Evolutionary conservation across 1,140 invertebrate genomes (phyloP).

Genomic region (Ceratina australensis): DNA sequence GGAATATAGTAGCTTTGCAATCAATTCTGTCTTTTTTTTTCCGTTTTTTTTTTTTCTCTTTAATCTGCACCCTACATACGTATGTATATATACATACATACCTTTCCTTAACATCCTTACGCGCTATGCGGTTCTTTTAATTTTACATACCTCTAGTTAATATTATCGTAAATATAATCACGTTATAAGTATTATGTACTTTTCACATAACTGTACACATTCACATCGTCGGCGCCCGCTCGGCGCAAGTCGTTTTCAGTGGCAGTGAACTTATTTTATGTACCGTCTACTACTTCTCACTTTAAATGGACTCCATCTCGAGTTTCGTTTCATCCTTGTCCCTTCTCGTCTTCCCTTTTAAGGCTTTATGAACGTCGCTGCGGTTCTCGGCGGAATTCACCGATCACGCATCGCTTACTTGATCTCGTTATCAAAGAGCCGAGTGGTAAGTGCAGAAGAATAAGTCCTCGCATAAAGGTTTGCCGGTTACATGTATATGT

Average conservation of each 20-base stretch:
- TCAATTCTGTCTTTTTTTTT: too few species aligned
- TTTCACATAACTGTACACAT: slow-evolving; percentile 73
- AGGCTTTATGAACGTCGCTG: slow-evolving; percentile 58
- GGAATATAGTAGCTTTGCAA: slow-evolving; percentile 54
- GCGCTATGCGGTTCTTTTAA: slow-evolving; percentile 62
- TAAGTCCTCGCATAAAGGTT: slow-evolving; percentile 53
- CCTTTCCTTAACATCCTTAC: slow-evolving; percentile 65
- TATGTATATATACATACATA: slow-evolving; percentile 41
- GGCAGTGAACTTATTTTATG: slow-evolving; percentile 75
- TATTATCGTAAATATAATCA: slow-evolving; percentile 71
- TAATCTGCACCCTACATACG: slow-evolving; percentile 62
- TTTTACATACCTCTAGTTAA: slow-evolving; percentile 70
- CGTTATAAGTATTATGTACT: slow-evolving; percentile 63
- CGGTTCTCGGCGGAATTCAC: too few species aligned
- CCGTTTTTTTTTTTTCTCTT: too few species aligned
- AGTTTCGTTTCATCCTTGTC: too few species aligned
- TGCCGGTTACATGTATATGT: slow-evolving; percentile 36
- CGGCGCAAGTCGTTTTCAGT: slow-evolving; percentile 70
- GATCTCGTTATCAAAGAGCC: slow-evolving; percentile 60
- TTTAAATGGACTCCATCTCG: slow-evolving; percentile 63
- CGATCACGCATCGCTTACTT: too few species aligned
- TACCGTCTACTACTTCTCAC: slow-evolving; percentile 69
- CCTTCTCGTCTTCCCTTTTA: slow-evolving; percentile 27
- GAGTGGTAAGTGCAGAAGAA: slow-evolving; percentile 57
- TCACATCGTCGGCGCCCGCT: slow-evolving; percentile 64